These are phyloP conservation scores for Ifrita kowaldi DNA, from an alignment of 2,113 vertebrate species.

Conservation along the genomic window DNA sequence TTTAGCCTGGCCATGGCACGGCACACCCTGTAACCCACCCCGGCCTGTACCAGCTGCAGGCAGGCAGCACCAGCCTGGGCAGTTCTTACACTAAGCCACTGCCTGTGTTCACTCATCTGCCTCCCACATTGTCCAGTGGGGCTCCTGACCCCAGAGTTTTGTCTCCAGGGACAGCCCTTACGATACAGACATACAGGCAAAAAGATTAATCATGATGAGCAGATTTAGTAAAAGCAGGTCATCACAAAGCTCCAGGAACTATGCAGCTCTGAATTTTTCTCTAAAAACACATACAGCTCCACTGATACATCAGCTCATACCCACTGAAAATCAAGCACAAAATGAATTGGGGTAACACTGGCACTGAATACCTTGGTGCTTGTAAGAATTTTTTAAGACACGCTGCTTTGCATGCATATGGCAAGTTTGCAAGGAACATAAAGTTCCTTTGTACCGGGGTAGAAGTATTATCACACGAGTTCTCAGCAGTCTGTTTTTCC, in stretches of 20 bases:
- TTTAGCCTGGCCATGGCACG: rapidly evolving
- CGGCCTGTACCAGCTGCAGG: background rate
- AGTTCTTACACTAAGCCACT: background rate
- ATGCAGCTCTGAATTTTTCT: background rate
- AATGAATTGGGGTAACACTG: background rate
- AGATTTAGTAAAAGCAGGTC: background rate
- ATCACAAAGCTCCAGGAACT: background rate
- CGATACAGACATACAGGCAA: background rate
- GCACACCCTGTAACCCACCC: background rate
- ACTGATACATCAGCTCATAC: background rate
- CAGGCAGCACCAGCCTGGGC: background rate
- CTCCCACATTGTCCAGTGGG: rapidly evolving
- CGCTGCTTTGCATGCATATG: rapidly evolving
- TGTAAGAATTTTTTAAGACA: background rate
- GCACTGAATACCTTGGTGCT: background rate
- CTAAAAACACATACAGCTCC: background rate
- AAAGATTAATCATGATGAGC: background rate
- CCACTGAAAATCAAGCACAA: background rate
- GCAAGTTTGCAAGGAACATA: background rate
- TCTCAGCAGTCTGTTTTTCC: background rate
- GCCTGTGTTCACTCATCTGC: background rate
- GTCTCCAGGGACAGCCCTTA: background rate
- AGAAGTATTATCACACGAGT: background rate
- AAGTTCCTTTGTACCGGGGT: background rate
- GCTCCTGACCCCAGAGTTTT: background rate